Evolutionary conservation across 2,797 vertebrate genomes (phyloP), one percentile per base, ranked within the genome.

Genomic region (Bradypodion pumilum): DNA sequence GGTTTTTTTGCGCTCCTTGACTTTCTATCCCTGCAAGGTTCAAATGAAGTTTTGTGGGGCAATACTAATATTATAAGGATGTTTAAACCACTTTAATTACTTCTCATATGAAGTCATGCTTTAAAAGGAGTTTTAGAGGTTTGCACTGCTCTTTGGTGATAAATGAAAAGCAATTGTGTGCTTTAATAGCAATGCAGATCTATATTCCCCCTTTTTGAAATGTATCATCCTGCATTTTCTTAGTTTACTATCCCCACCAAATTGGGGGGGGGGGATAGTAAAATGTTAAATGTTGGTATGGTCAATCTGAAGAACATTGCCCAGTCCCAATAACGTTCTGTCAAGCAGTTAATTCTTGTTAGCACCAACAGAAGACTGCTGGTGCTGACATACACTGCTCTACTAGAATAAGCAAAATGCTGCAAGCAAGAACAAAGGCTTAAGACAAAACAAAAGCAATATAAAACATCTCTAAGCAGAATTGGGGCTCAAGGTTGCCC

Each of bases 151-250:
- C 42, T 77, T 88, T 81, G 63, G 87, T 92, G 74, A 85, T 60
- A 88, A 88, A 86, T 65, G 23, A 84, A 85, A 90, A 85, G 49
- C 80, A 19, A 12, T 2, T 1, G 2, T 46, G 77, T 25, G 8
- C 6, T 66, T 91, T 90, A 75, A 85, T 76, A 85, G 59, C 90
- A 90, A 78, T 75, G 70, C 32, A 83, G 70, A 90, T 2, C 44
- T 88, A 72, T 85, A 91, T 86, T 91, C 42, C 66, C 29, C 88
- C 12, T 80, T 60, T n/a, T 80, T 70, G 88, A 89, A 90, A 81
- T 83, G 62, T 2, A 68, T 2, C 35, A 40, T 10, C 35, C n/a
- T 63, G 9, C 70, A 8, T 85, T 89, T 80, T 82, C 19, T 70
- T 82, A 29, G 72, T 0, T 77, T 16, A 40, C 15, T 83, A 74